Conservation (phyloP, 2,797 vertebrate species). For the Myotis vivesi region DNA sequence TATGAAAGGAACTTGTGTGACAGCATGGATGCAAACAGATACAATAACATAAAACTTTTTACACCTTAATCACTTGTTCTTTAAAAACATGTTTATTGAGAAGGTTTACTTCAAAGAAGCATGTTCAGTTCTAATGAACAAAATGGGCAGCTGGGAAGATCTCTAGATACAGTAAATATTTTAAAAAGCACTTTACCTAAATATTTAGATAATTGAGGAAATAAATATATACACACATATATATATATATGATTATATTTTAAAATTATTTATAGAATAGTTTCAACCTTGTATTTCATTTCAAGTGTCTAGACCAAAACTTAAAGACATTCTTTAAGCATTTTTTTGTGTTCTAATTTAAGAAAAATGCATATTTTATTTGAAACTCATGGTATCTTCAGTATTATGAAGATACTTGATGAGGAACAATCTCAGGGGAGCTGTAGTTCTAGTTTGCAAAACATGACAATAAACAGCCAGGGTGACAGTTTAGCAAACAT, state of each 20-base stretch:
- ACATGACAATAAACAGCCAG: not conserved
- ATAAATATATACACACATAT: not conserved
- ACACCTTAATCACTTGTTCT: not conserved
- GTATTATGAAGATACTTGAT: not conserved
- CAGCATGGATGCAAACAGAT: not conserved
- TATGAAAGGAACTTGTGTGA: not conserved
- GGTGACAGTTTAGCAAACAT: not conserved
- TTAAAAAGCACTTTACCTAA: not conserved
- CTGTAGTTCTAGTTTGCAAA: not conserved
- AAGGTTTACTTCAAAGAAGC: not conserved
- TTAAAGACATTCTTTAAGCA: not conserved
- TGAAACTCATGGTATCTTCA: not conserved
- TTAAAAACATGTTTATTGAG: slow-evolving; percentile 32
- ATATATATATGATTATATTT: not conserved
- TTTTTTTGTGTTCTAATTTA: not conserved
- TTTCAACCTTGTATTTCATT: not conserved
- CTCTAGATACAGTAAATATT: not conserved
- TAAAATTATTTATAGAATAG: not conserved
- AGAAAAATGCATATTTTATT: not conserved
- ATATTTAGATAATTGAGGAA: slow-evolving; percentile 8
- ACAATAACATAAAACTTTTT: not conserved
- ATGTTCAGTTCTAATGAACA: not conserved
- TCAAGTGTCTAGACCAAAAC: not conserved
- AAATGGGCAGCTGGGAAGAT: not conserved
- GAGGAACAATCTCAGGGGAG: not conserved